Evolutionary conservation across 2,888 invertebrate species (phyloP).

Genomic region (Drosophila gaucha): DNA sequence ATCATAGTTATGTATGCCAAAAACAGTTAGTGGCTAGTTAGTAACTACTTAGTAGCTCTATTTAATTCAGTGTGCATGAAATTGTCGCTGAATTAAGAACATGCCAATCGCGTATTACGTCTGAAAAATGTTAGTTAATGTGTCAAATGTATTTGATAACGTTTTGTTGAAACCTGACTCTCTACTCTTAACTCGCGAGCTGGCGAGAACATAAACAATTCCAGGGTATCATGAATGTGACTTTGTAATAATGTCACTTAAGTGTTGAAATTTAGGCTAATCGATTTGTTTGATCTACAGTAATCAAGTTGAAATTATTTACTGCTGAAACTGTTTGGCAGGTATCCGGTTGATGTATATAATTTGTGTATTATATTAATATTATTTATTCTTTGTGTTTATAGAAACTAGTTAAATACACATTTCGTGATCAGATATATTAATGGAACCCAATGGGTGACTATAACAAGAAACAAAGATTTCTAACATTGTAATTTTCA

Average conservation of each 20-base stretch:
- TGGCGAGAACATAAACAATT: background rate
- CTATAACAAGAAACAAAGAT: too few relatives aligned
- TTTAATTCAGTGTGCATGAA: constrained; percentile 24
- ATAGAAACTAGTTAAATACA: too few relatives aligned
- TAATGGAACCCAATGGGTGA: too few relatives aligned
- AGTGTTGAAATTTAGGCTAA: background rate
- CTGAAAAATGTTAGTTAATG: constrained; percentile 9
- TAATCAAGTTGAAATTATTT: background rate
- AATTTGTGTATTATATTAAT: background rate
- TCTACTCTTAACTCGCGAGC: background rate
- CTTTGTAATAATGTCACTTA: background rate
- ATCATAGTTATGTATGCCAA: background rate
- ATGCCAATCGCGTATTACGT: constrained; percentile 23
- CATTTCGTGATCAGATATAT: background rate
- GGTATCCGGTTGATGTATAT: background rate
- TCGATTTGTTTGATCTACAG: background rate
- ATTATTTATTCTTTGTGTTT: background rate
- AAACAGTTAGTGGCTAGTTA: constrained; percentile 50
- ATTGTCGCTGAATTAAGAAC: constrained; percentile 25
- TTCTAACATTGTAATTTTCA: too few relatives aligned
- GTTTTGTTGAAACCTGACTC: background rate
- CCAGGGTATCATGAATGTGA: background rate
- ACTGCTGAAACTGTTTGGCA: background rate
- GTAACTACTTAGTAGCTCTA: too few relatives aligned
- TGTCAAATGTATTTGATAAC: background rate